Percentiles rank a stretch among this genome's conserved stretches.
These are phyloP conservation scores for Erannis defoliaria DNA, from an alignment of 2,888 invertebrate species.

Conservation along the genomic window DNA sequence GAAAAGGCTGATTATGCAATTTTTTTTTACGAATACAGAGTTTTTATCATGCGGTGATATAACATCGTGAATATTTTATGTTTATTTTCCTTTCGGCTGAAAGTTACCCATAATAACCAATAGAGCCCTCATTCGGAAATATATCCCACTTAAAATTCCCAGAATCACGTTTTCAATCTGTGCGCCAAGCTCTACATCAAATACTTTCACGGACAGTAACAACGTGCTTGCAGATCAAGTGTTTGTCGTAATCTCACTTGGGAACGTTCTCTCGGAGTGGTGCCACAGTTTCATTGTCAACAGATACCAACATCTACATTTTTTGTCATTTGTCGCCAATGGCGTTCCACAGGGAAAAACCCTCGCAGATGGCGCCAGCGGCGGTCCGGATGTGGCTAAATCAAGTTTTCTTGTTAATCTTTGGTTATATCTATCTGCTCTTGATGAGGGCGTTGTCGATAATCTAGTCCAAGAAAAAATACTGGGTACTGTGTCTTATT, in stretches of 20 bases:
- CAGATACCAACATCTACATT: not conserved
- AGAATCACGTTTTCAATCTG: constrained; percentile 12
- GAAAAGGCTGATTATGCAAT: too few relatives aligned
- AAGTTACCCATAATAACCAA: not conserved
- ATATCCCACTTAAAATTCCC: constrained; percentile 5
- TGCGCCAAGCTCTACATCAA: constrained; percentile 16
- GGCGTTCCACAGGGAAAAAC: too few relatives aligned
- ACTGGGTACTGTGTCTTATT: too few relatives aligned
- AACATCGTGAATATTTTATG: not conserved
- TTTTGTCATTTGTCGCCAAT: too few relatives aligned
- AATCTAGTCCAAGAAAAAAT: too few relatives aligned
- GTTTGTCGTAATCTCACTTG: constrained; percentile 29
- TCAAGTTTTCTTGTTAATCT: too few relatives aligned
- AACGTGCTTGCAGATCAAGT: constrained; percentile 27
- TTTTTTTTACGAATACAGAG: too few relatives aligned
- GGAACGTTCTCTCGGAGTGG: constrained; percentile 1
- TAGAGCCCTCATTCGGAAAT: not conserved
- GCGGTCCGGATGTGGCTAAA: too few relatives aligned
- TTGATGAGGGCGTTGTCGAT: too few relatives aligned
- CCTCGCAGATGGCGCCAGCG: too few relatives aligned
- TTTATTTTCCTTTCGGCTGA: not conserved
- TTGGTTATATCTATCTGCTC: too few relatives aligned
- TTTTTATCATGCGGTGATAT: not conserved
- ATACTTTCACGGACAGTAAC: constrained; percentile 27
- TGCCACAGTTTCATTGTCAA: constrained; percentile 10